A percentile compares a stretch with the other conserved stretches of the same genome.
phyloP scores from a whole-genome alignment of 2,797 vertebrate species.

The Cynodonichthys magdalenae region DNA sequence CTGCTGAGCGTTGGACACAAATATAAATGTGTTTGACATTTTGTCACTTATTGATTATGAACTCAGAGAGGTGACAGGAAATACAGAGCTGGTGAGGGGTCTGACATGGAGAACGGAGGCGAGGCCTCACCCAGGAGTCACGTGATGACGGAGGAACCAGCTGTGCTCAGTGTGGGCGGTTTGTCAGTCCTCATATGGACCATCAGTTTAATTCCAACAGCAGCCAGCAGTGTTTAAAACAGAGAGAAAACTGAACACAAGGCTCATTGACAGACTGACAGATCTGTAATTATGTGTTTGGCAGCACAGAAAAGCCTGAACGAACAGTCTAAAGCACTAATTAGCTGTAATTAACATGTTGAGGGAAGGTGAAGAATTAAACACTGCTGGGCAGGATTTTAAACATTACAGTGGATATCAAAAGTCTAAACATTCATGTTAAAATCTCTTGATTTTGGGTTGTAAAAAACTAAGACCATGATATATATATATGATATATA shows the following conservation, averaged over 20 bases:
- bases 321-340: too few relatives aligned
- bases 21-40: conserved; percentile 68
- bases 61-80: conserved; percentile 40
- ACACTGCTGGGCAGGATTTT: not conserved
- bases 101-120: conserved; percentile 25
- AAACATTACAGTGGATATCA: too few relatives aligned
- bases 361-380: not conserved
- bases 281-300: not conserved
- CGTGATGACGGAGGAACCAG: conserved; percentile 28
- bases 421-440: too few relatives aligned
- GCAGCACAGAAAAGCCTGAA: not conserved
- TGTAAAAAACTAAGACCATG: too few relatives aligned
- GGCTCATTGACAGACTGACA: not conserved
- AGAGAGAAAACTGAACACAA: not conserved
- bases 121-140: conserved; percentile 12
- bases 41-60: conserved; percentile 62
- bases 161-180: conserved; percentile 1
- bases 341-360: not conserved
- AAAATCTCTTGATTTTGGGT: too few relatives aligned
- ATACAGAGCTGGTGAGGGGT: conserved; percentile 36
- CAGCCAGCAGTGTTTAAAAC: not conserved
- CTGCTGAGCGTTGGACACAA: conserved; percentile 31
- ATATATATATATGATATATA: too few relatives aligned
- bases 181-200: conserved; percentile 24
- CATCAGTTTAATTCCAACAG: conserved; percentile 5